Base-by-base conservation (phyloP, 2,888 invertebrate genomes). In the Incurvaria masculella region DNA sequence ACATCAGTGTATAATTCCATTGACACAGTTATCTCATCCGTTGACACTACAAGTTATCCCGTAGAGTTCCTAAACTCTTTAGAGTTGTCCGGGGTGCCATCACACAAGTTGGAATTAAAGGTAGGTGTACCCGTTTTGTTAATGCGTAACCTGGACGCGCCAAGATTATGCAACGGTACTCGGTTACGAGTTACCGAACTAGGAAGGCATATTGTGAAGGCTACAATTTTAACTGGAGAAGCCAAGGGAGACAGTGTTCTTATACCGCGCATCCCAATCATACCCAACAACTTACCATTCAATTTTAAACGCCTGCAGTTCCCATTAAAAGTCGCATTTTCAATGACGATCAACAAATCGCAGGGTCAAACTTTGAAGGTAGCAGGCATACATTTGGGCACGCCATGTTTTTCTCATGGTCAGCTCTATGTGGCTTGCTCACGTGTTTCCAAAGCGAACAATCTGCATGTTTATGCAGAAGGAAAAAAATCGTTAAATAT, bases 61-160 rank as follows among this genome's bases (percentile, higher is more conserved):
- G 52, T 56, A 44, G 56, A 58, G 50, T 47, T 59, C 58, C 51
- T 58, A 42, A 59, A 59, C 52, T 57, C 55, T 49, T 55, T 59
- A 44, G 53, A 59, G 51, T 46, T 56, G 42, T 52, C 58, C 5
- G 57, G 56, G 33, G 51, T 58, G 46, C 56, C 53, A 47, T 51
- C 54, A 21, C 52, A 54, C 42, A 56, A 55, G 44, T 46, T 56
- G 45, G 44, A 50, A 49, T 45, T 56, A 43, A 49, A 49, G 19
- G 44, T 47, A 41, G 46, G 27, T 18, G 21, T 45, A 4, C 52
- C 55, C n/a, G 51, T 55, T 51, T 49, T 55, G 47, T 47, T 56
- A 47, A 52, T 54, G 51, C 50, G 56, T 42, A 56, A 55, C 46
- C 46, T 55, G 40, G 53, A 58, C 27, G 49, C 53, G 40, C 55